Evolutionary conservation across 2,797 vertebrate genomes (phyloP), one percentile per base, ranked within the genome.

Genomic region (Tokudaia muenninki): DNA sequence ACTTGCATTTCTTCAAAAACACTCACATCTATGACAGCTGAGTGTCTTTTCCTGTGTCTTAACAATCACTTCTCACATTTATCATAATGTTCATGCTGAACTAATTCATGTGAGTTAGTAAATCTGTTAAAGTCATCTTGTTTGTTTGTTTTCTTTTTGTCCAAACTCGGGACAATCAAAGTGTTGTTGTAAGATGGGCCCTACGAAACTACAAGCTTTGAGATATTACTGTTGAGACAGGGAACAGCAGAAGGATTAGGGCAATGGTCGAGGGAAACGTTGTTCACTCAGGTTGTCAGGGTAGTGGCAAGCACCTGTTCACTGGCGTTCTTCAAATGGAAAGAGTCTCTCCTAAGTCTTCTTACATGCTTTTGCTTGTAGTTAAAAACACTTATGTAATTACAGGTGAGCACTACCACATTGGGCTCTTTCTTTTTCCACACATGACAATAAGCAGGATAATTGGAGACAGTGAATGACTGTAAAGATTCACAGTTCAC

Each of bases 341-440:
- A 79, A 80, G 70, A 96, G 17, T 90, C 47, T 6, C 75, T 74
- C 22, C 44, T 44, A 78, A 67, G 44, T 11, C 29, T 52, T 82
- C 37, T 47, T 82, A 11, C 59, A 4, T 41, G 26, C 12, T 75
- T 10, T 92, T 89, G 57, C 61, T 77, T 86, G 17, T 26, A 65
- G 83, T 87, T 87, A 93, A 92, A 96, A 84, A 79, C 79, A 74
- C 29, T 89, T 90, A 47, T n/a, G 19, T 9, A 44, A 31, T 21
- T 21, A 16, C 1, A 13, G n/a, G 16, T 21, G n/a, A 59, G 52
- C 19, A 41, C 26, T 11, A 75, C n/a, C 24, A 57, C 26, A 59
- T 26, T 26, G 34, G n/a, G 50, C 17, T 55, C 22, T 37, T 92
- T 3, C 9, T 92, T 5, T 75, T 93, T 79, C n/a, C 89, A 31